A percentile compares a stretch with the other conserved stretches of the same genome.
phyloP scores from a whole-genome alignment of 2,888 invertebrate genomes.

The Drosophila hamatofila region DNA sequence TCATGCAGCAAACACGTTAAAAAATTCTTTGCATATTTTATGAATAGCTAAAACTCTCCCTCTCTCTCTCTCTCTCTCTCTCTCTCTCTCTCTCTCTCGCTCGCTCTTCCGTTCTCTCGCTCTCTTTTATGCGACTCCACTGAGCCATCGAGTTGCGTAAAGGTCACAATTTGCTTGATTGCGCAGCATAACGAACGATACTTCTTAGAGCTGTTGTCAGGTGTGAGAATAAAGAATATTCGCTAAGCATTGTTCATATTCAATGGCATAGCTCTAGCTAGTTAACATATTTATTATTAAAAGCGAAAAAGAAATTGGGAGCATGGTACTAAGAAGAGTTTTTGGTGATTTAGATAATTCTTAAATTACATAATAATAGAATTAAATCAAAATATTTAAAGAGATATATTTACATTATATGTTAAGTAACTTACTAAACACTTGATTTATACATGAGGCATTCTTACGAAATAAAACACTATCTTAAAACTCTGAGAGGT shows the following conservation, averaged over 20 bases:
- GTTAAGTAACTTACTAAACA: no score
- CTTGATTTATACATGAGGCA: background rate
- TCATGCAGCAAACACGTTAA: constrained; percentile 31
- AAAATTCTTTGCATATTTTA: constrained; percentile 55
- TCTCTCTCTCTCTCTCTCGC: constrained; percentile 2
- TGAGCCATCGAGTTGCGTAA: constrained; percentile 27
- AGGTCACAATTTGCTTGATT: constrained; percentile 38
- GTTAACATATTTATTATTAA: background rate
- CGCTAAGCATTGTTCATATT: background rate
- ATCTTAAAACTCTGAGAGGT: no score
- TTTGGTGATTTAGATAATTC: background rate
- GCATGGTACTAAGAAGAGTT: background rate
- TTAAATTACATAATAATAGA: background rate
- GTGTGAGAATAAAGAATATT: background rate
- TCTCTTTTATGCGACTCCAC: constrained; percentile 28
- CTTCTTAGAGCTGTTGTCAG: background rate
- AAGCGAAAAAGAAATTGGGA: background rate
- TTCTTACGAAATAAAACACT: background rate
- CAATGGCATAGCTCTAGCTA: background rate
- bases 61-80: constrained; percentile 4
- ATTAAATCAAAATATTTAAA: background rate
- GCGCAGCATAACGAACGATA: constrained; percentile 3
- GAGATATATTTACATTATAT: background rate
- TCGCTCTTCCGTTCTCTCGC: constrained; percentile 7
- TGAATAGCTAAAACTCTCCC: constrained; percentile 15